Conservation (phyloP, 1,140 invertebrate genomes). For the Drosophila tropicalis region DNA sequence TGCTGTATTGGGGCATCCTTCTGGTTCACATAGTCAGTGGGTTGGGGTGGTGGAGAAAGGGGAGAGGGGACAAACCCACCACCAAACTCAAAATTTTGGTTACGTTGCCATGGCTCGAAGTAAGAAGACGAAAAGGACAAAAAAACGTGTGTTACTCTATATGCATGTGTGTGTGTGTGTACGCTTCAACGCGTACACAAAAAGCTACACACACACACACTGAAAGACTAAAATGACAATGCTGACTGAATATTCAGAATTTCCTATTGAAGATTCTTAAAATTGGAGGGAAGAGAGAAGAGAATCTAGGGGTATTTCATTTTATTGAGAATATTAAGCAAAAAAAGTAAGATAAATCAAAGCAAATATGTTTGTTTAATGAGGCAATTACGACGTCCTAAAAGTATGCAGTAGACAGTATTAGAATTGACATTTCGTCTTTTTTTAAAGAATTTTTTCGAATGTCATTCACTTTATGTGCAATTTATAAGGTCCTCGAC, state of each 20-base stretch:
- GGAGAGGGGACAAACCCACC: slow-evolving; percentile 47
- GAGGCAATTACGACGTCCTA: too few species aligned
- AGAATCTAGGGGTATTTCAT: too few species aligned
- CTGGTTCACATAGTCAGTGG: background rate
- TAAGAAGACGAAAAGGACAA: slow-evolving; percentile 52
- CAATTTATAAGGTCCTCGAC: too few species aligned
- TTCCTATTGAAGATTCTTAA: slow-evolving; percentile 29
- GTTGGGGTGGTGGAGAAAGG: background rate
- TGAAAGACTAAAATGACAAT: slow-evolving; percentile 4
- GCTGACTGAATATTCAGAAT: slow-evolving; percentile 63
- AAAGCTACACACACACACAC: slow-evolving; percentile 19
- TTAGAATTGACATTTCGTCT: too few species aligned
- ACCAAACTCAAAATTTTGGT: slow-evolving; percentile 47
- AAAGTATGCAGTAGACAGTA: too few species aligned
- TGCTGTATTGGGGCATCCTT: slow-evolving; percentile 44
- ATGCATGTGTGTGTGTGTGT: slow-evolving; percentile 39
- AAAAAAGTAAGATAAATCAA: too few species aligned
- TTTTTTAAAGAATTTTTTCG: too few species aligned
- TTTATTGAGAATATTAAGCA: too few species aligned
- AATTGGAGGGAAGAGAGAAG: too few species aligned
- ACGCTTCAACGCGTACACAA: slow-evolving; percentile 61
- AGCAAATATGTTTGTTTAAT: too few species aligned
- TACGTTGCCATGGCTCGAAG: slow-evolving; percentile 51
- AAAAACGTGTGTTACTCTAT: slow-evolving; percentile 26
- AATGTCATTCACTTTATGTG: too few species aligned